Conservation (phyloP, 2,888 invertebrate genomes). For the Ochropleura leucogaster region DNA sequence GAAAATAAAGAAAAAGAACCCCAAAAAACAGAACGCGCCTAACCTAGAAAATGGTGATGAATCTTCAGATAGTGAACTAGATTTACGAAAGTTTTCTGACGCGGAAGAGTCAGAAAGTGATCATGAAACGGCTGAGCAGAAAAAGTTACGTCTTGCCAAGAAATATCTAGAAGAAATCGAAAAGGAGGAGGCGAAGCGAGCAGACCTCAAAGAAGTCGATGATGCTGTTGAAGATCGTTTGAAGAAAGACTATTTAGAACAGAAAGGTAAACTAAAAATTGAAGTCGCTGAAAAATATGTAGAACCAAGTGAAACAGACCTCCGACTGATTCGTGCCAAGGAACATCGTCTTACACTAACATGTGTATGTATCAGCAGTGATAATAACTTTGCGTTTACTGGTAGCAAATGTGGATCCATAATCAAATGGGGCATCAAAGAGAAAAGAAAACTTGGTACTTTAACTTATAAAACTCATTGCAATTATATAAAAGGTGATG, state of each 20-base stretch:
- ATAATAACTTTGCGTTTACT: slow-evolving; percentile 93
- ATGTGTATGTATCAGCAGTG: slow-evolving; percentile 94
- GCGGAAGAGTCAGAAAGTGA: slow-evolving; percentile 91
- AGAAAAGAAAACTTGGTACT: slow-evolving; percentile 91
- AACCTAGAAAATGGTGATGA: slow-evolving; percentile 91
- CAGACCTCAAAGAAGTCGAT: slow-evolving; percentile 92
- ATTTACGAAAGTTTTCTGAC: slow-evolving; percentile 90
- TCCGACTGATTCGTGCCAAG: slow-evolving; percentile 92
- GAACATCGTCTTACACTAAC: slow-evolving; percentile 95
- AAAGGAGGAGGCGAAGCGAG: slow-evolving; percentile 93
- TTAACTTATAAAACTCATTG: slow-evolving; percentile 88
- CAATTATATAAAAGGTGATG: slow-evolving; percentile 84
- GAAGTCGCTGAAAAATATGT: slow-evolving; percentile 92
- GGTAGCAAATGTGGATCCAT: slow-evolving; percentile 97
- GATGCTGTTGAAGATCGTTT: slow-evolving; percentile 94
- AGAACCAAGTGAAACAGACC: slow-evolving; percentile 76
- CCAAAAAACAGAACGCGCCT: slow-evolving; percentile 80
- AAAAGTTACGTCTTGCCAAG: slow-evolving; percentile 96
- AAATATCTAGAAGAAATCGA: slow-evolving; percentile 97
- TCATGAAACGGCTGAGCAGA: slow-evolving; percentile 96
- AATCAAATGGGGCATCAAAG: slow-evolving; percentile 95
- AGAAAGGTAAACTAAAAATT: slow-evolving; percentile 94
- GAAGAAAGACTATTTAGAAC: slow-evolving; percentile 96
- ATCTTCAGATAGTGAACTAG: slow-evolving; percentile 92
- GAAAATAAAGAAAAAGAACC: slow-evolving; percentile 81